Conservation (phyloP, 2,888 invertebrate genomes). For the Clanis bilineata region DNA sequence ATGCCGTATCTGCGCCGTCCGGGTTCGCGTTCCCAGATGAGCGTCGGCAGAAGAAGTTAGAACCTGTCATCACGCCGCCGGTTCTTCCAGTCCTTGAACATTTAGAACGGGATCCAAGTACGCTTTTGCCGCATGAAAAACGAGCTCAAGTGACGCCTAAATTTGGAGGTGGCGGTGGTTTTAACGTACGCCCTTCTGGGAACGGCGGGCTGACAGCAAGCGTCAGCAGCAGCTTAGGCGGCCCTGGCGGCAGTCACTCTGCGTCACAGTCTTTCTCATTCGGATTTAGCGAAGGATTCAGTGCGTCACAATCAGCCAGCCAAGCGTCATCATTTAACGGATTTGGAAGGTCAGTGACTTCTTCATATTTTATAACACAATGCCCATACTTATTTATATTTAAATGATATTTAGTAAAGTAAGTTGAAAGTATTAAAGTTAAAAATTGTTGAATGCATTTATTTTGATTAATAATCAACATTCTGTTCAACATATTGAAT, state of each 20-base stretch:
- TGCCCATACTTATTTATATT: no score
- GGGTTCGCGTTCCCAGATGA: constrained; percentile 71
- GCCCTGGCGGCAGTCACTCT: constrained; percentile 67
- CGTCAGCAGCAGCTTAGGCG: constrained; percentile 69
- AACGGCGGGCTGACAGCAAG: constrained; percentile 71
- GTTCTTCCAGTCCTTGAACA: constrained; percentile 76
- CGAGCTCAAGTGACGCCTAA: constrained; percentile 51
- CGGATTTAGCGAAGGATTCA: constrained; percentile 76
- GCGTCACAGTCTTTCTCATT: constrained; percentile 76
- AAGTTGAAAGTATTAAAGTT: no score
- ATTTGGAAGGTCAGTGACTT: constrained; percentile 67
- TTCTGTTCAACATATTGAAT: no score
- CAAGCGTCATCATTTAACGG: constrained; percentile 75
- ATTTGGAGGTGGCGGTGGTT: constrained; percentile 65
- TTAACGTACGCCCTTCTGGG: constrained; percentile 66
- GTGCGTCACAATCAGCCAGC: constrained; percentile 76
- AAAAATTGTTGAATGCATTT: no score
- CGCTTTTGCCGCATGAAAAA: constrained; percentile 62
- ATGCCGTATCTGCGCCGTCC: constrained; percentile 56
- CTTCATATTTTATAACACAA: background rate
- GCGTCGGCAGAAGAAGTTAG: constrained; percentile 60
- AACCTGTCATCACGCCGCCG: constrained; percentile 74
- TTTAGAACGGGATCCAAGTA: constrained; percentile 76
- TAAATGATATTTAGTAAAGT: no score
- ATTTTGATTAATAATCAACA: no score